phyloP scores from a whole-genome alignment of 2,888 invertebrate species.

The Allygus modestus region DNA sequence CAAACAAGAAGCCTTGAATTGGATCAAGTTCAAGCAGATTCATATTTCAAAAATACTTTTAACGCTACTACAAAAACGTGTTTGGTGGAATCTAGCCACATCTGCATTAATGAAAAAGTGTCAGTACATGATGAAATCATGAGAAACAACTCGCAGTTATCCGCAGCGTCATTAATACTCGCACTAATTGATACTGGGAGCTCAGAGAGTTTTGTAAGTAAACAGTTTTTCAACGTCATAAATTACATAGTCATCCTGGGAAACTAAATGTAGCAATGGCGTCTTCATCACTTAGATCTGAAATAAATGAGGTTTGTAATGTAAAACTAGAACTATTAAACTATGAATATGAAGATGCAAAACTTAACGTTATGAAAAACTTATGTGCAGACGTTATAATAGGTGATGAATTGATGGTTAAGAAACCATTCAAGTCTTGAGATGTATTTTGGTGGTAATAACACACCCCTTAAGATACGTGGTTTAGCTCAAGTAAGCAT shows the following conservation, averaged over 20 bases:
- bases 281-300: no score
- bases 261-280: slow-evolving; percentile 3
- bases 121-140: neutral
- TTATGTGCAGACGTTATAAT: neutral
- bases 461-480: neutral
- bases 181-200: neutral
- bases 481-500: neutral
- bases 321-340: no score
- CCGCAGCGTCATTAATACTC: neutral
- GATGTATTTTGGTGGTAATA: neutral
- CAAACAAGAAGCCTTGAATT: neutral
- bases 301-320: no score
- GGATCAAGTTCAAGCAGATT: no score
- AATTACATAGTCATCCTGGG: no score
- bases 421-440: no score
- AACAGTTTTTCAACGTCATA: neutral
- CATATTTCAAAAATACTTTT: no score
- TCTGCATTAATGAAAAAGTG: neutral
- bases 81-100: neutral
- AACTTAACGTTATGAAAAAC: neutral
- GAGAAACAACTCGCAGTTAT: no score
- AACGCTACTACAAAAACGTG: neutral
- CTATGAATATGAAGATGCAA: no score
- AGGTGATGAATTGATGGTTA: neutral
- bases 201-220: neutral